A percentile compares a stretch with the other conserved stretches of the same genome.
Conservation (phyloP, 2,888 invertebrate species). For the Lamproptera curius region DNA sequence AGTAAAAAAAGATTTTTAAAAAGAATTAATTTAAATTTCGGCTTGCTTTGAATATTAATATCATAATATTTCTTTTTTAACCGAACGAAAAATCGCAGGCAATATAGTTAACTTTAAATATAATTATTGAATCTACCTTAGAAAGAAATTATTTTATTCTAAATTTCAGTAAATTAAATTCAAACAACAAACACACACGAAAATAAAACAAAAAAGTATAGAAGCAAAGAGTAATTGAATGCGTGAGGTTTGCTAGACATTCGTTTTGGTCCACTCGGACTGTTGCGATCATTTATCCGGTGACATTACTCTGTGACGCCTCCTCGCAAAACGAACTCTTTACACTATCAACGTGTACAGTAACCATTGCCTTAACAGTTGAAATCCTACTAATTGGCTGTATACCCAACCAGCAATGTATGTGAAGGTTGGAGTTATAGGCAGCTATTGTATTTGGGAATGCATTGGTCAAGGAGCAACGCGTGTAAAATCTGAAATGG, state of each 20-base stretch:
- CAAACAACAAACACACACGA: too few species aligned
- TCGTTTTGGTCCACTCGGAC: constrained; percentile 35
- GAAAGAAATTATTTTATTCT: too few species aligned
- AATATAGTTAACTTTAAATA: too few species aligned
- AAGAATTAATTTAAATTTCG: too few species aligned
- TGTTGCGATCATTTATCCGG: constrained; percentile 34
- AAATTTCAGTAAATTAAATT: too few species aligned
- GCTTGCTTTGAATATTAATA: too few species aligned
- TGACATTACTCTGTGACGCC: constrained; percentile 21
- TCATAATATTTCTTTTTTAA: too few species aligned
- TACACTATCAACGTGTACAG: not conserved
- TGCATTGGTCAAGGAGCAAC: constrained; percentile 30
- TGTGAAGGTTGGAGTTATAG: not conserved
- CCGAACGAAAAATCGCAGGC: too few species aligned
- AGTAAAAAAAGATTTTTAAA: too few species aligned
- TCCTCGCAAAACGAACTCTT: not conserved
- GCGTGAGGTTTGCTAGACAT: constrained; percentile 42
- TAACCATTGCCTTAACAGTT: constrained; percentile 7
- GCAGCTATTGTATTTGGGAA: constrained; percentile 9
- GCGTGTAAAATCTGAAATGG: constrained; percentile 47
- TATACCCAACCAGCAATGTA: constrained; percentile 20
- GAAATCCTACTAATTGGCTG: not conserved
- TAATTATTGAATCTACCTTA: too few species aligned
- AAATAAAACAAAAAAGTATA: constrained; percentile 2
- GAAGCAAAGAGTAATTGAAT: constrained; percentile 38